Base-by-base conservation (phyloP, 1,140 invertebrate genomes). In the Orchestia grillus region DNA sequence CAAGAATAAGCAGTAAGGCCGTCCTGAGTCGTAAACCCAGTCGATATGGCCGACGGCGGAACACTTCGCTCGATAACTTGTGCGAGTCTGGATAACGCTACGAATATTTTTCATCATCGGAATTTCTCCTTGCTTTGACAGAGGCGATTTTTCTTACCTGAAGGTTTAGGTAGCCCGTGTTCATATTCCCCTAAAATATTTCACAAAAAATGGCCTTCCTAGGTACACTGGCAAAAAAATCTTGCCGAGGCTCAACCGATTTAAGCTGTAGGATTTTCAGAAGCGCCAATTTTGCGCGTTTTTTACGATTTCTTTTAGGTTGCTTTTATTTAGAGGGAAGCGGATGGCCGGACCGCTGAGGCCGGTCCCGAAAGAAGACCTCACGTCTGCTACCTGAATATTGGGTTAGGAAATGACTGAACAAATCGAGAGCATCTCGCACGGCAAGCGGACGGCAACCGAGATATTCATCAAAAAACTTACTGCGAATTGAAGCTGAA, bases 21-120 rank as follows among this genome's bases (percentile, higher is more conserved):
- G 62, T 77, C 62, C 15, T 77, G 62, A 3, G 62, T 77, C 62
- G 62, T 77, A 77, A 77, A 77, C 11, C 28, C 62, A 77, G 62
- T 77, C 62, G 62, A 77, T 77, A 77, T 77, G 62, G 28, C 62
- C 62, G 62, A 77, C 62, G 36, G 28, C 62, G 62, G 62, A 77
- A 36, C 62, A 23, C 62, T 77, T 36, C 62, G 62, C 11, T 77
- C 62, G 62, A 77, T 77, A 77, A 77, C 62, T 77, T 36, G 62
- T 77, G 62, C 36, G 47, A 11, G 44, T 91, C 88, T 91, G 88
- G 88, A 42, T 43, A 42, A 91, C 88, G 28, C 41, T 1, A 3
- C 88, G 15, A 44, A 42, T 44, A 91, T 91, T 91, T 91, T 91
- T 91, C 88, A 91, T 91, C 88, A 91, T 91, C 88, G 88, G 44